Conservation (phyloP, 2,113 vertebrate species). For the Alces alces region DNA sequence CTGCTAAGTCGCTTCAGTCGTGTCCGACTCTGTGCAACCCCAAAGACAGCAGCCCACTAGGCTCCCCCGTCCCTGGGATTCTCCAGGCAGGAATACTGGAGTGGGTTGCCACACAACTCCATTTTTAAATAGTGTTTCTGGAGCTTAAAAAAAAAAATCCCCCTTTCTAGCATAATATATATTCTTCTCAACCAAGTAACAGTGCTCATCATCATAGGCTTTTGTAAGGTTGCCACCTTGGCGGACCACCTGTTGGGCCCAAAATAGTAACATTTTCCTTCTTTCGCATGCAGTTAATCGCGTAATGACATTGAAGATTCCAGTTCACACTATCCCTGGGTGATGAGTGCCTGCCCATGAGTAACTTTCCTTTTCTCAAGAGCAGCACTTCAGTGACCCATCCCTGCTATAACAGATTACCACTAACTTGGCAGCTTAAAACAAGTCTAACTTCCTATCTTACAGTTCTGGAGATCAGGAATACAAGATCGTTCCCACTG, state of each 20-base stretch:
- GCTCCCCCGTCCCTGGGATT: no score
- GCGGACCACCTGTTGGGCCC: neutral
- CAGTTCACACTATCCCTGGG: neutral
- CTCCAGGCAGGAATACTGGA: no score
- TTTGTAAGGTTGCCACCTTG: neutral
- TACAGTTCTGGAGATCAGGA: neutral
- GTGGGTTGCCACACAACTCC: constrained; percentile 77
- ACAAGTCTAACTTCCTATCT: neutral
- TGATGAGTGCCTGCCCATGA: neutral
- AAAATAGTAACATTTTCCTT: neutral
- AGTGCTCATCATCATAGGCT: neutral
- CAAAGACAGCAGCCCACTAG: no score
- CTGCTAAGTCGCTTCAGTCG: no score
- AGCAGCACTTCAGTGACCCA: neutral
- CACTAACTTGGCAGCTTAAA: neutral
- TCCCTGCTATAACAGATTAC: neutral
- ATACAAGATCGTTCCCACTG: neutral
- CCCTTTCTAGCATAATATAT: neutral
- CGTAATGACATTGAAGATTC: neutral
- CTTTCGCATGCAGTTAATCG: neutral
- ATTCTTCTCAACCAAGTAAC: neutral
- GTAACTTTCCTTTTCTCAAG: neutral
- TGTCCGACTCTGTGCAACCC: no score
- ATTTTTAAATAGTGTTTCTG: constrained; percentile 93
- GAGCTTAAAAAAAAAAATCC: constrained; percentile 71